Evolutionary conservation across 2,797 vertebrate species (phyloP).

Genomic region (Sebastes aleutianus): DNA sequence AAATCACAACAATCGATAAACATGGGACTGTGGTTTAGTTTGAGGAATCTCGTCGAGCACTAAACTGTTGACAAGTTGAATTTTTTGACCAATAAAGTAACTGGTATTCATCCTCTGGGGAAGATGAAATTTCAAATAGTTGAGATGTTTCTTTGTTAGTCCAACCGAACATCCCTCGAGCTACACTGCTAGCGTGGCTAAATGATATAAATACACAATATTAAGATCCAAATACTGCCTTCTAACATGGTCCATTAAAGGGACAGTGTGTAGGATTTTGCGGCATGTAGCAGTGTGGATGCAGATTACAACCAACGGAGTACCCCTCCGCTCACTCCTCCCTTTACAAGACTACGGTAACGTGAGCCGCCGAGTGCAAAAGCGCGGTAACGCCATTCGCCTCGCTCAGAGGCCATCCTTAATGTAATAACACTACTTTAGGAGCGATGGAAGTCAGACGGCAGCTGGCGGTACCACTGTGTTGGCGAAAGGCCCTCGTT

Average conservation of each 20-base stretch:
- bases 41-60: background rate
- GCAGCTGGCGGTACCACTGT: too few relatives aligned
- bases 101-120: background rate
- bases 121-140: background rate
- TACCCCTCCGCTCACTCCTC: too few relatives aligned
- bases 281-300: too few relatives aligned
- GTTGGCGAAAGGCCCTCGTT: too few relatives aligned
- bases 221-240: constrained; percentile 7
- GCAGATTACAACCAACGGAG: too few relatives aligned
- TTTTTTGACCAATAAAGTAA: background rate
- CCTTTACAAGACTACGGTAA: too few relatives aligned
- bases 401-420: too few relatives aligned
- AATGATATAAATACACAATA: constrained; percentile 1
- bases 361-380: too few relatives aligned
- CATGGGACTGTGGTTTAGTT: background rate
- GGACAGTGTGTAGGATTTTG: too few relatives aligned
- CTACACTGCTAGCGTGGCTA: background rate
- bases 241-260: constrained; percentile 20
- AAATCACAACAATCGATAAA: too few relatives aligned
- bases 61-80: background rate
- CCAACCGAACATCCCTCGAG: background rate
- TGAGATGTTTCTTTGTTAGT: background rate
- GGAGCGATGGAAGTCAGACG: too few relatives aligned
- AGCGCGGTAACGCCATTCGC: accelerated
- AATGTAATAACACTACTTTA: accelerated